Conservation (phyloP, 2,113 vertebrate species). For the Junco hyemalis region DNA sequence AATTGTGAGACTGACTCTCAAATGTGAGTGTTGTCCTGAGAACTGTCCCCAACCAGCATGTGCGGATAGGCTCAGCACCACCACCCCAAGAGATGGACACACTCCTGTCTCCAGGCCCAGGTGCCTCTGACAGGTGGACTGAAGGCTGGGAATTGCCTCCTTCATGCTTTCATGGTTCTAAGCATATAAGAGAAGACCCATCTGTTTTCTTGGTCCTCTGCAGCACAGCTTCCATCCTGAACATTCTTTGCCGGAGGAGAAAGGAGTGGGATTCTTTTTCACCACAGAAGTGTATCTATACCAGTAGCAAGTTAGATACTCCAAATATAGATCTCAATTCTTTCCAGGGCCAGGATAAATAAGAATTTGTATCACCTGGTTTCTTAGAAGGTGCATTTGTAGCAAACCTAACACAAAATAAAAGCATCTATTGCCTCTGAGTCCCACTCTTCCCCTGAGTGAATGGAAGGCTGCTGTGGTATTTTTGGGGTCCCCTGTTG, state of each 20-base stretch:
- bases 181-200: neutral
- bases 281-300: neutral
- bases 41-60: neutral
- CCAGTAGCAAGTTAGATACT: neutral
- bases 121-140: neutral
- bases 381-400: neutral
- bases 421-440: neutral
- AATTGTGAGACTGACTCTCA: neutral
- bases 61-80: neutral
- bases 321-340: neutral
- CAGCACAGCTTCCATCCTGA: neutral
- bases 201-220: neutral
- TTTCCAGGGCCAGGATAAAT: neutral
- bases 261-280: neutral
- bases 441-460: neutral
- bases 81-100: neutral
- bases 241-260: neutral
- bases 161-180: neutral
- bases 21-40: rapidly evolving
- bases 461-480: neutral
- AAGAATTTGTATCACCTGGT: neutral
- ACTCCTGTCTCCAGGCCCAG: neutral
- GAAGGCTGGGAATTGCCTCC: neutral
- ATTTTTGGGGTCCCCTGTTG: no score
- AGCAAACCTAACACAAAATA: neutral